phyloP scores from a whole-genome alignment of 2,888 invertebrate genomes.

The Sycophila texana region DNA sequence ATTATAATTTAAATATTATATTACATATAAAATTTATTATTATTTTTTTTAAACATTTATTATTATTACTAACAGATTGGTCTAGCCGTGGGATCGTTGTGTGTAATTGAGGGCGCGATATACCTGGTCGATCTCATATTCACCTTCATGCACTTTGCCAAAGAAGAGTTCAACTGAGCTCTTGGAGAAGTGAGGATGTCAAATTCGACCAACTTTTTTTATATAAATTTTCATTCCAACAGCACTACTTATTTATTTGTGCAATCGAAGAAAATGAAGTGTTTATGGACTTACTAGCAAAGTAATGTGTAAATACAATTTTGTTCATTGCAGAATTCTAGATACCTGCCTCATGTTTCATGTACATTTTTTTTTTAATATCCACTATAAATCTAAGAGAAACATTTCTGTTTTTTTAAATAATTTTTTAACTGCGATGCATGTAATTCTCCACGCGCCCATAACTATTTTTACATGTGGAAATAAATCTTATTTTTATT shows the following conservation, averaged over 20 bases:
- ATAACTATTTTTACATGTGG: no score
- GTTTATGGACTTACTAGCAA: no score
- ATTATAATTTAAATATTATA: slow-evolving; percentile 50
- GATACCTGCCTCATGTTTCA: no score
- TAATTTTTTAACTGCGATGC: no score
- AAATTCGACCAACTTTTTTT: neutral
- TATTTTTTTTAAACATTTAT: neutral
- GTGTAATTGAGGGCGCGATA: slow-evolving; percentile 87
- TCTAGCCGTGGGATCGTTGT: slow-evolving; percentile 87
- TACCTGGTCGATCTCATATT: slow-evolving; percentile 89
- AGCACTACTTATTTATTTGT: neutral
- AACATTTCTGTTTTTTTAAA: no score
- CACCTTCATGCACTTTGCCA: slow-evolving; percentile 84
- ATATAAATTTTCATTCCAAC: neutral
- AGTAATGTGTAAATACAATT: no score
- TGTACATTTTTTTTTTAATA: no score
- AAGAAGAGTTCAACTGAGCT: slow-evolving; percentile 77
- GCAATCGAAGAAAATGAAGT: neutral
- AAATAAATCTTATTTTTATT: no score
- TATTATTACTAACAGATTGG: slow-evolving; percentile 79
- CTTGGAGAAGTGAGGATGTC: neutral
- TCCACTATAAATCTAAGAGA: no score
- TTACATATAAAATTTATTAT: neutral
- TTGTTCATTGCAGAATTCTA: no score
- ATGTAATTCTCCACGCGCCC: no score